Conservation (phyloP, 2,797 vertebrate genomes). For the Microhierax caerulescens region DNA sequence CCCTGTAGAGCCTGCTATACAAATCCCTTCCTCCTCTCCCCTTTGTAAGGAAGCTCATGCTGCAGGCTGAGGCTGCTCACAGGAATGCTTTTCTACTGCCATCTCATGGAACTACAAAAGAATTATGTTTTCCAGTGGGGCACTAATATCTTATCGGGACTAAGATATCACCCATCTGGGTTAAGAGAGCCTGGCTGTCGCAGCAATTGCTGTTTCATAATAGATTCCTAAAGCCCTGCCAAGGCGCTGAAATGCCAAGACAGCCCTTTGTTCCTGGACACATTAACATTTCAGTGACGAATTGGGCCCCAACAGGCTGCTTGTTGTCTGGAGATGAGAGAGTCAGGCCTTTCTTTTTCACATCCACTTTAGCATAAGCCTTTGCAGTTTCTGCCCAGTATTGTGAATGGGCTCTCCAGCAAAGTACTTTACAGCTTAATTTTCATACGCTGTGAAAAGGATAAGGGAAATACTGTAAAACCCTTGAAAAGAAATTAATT, state of each 20-base stretch:
- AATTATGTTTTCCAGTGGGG: neutral
- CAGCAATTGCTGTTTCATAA: neutral
- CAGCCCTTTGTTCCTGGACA: neutral
- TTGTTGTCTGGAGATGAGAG: neutral
- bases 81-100: constrained; percentile 60
- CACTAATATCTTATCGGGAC: neutral
- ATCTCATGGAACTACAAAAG: constrained; percentile 45
- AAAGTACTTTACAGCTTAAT: constrained; percentile 40
- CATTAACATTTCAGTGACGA: neutral
- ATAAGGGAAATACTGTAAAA: neutral
- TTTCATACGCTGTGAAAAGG: neutral
- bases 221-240: neutral
- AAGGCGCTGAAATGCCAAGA: neutral
- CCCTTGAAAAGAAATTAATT: constrained; percentile 44
- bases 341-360: neutral
- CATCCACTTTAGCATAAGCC: neutral
- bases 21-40: neutral
- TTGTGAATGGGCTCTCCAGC: neutral
- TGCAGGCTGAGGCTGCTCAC: neutral
- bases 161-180: neutral
- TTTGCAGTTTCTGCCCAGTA: neutral
- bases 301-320: neutral
- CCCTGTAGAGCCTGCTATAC: neutral
- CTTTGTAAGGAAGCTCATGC: neutral
- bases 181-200: neutral